These are phyloP conservation scores for Diadema setosum DNA, from an alignment of 35 echinoderm and acorn worm genomes.

Conservation along the genomic window DNA sequence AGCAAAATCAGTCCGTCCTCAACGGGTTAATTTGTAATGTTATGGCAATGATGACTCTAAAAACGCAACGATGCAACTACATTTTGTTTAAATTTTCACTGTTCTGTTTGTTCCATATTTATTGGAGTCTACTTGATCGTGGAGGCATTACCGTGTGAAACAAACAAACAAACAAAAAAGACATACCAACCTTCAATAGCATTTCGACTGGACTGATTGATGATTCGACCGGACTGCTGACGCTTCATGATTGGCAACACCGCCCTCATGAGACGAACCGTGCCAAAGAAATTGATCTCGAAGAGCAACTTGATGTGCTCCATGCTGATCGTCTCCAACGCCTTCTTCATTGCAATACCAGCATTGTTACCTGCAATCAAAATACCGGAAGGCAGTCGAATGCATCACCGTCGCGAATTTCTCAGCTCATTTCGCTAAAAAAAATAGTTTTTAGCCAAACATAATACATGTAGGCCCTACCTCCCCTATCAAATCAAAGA, in stretches of 20 bases:
- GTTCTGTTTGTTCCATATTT: neutral
- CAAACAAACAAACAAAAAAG: too few relatives aligned
- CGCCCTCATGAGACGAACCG: neutral
- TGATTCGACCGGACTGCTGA: neutral
- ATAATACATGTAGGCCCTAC: too few relatives aligned
- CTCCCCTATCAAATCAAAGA: too few relatives aligned
- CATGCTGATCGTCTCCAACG: slow-evolving; percentile 17
- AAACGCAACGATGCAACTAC: neutral
- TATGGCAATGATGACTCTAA: too few relatives aligned
- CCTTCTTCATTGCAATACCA: neutral
- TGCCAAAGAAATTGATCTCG: neutral
- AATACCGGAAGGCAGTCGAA: too few relatives aligned
- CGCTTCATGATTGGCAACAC: neutral
- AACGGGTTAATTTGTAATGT: too few relatives aligned
- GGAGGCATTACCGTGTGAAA: neutral
- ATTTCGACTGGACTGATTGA: neutral
- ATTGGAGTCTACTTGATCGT: neutral
- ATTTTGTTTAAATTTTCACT: too few relatives aligned
- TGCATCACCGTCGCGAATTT: too few relatives aligned
- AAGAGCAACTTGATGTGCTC: neutral
- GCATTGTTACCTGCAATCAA: slow-evolving; percentile 1
- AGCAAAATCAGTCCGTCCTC: too few relatives aligned
- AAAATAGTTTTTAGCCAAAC: too few relatives aligned
- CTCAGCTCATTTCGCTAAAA: too few relatives aligned
- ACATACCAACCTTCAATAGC: neutral